A percentile compares a stretch with the other conserved stretches of the same genome.
phyloP scores from a whole-genome alignment of 2,888 invertebrate genomes.

The Lepetodrilus schrolli region DNA sequence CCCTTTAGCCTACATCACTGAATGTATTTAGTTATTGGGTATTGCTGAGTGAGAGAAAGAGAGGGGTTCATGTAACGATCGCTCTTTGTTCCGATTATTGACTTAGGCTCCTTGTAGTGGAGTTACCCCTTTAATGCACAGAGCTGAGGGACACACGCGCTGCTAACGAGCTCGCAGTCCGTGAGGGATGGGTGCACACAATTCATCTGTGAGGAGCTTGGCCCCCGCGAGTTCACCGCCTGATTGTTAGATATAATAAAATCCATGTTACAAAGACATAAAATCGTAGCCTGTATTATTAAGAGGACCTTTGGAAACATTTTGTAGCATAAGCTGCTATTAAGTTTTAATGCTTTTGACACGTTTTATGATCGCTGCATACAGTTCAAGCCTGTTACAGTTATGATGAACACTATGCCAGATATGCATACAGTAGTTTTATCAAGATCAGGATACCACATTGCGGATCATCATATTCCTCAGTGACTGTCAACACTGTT shows the following conservation, averaged over 20 bases:
- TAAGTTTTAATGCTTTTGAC: conserved; percentile 13
- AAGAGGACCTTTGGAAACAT: not conserved
- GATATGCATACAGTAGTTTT: too few species aligned
- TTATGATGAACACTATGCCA: too few species aligned
- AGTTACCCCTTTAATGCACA: conserved; percentile 8
- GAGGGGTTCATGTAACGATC: too few species aligned
- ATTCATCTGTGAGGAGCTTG: conserved; percentile 15
- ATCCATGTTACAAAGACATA: not conserved
- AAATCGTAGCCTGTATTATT: conserved; percentile 13
- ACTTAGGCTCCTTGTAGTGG: not conserved
- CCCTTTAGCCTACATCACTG: not conserved
- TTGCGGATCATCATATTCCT: too few species aligned
- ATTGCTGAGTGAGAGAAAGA: too few species aligned
- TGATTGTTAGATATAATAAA: conserved; percentile 25
- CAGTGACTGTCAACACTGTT: too few species aligned
- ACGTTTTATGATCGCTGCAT: not conserved
- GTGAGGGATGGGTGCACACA: conserved; percentile 20
- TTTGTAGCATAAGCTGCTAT: not conserved
- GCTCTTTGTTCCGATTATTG: not conserved
- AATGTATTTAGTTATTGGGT: not conserved
- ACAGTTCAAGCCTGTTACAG: too few species aligned
- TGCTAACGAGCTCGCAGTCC: not conserved
- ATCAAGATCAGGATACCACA: too few species aligned
- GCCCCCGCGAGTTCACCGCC: not conserved
- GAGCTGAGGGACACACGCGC: not conserved